Conservation (phyloP, 2,888 invertebrate species). For the Hybos culiciformis region DNA sequence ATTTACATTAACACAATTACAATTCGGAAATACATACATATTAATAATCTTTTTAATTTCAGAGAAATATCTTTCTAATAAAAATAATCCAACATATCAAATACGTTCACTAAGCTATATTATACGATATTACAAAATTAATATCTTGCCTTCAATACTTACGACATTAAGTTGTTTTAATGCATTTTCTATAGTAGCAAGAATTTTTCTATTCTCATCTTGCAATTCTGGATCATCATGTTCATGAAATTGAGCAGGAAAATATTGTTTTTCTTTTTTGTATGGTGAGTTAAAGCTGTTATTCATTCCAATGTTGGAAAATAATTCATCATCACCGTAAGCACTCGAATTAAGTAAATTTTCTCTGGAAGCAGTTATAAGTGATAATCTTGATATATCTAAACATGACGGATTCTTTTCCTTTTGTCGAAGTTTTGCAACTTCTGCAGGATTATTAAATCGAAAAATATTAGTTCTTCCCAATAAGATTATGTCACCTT, state of each 20-base stretch:
- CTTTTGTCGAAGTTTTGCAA: constrained; percentile 67
- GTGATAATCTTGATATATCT: constrained; percentile 67
- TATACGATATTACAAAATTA: neutral
- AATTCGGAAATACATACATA: too few relatives aligned
- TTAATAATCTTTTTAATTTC: too few relatives aligned
- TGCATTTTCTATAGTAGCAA: constrained; percentile 55
- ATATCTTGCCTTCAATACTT: constrained; percentile 12
- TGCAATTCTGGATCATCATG: constrained; percentile 48
- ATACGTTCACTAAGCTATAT: too few relatives aligned
- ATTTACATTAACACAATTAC: too few relatives aligned
- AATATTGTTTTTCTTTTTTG: constrained; percentile 31
- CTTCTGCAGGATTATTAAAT: constrained; percentile 81
- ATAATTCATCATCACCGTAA: constrained; percentile 29
- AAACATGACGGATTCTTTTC: constrained; percentile 50
- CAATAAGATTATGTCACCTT: constrained; percentile 64
- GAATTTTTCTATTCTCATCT: constrained; percentile 48
- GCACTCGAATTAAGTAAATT: constrained; percentile 43
- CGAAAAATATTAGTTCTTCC: constrained; percentile 72
- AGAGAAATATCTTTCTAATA: too few relatives aligned
- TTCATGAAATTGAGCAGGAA: constrained; percentile 29
- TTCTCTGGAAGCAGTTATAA: constrained; percentile 59
- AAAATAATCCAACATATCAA: too few relatives aligned
- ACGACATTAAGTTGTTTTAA: constrained; percentile 43
- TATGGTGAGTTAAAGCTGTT: constrained; percentile 23
- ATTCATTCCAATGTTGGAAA: constrained; percentile 14